These are phyloP conservation scores for Chironomus striatipennis DNA, from an alignment of 1,140 invertebrate species.

Conservation along the genomic window DNA sequence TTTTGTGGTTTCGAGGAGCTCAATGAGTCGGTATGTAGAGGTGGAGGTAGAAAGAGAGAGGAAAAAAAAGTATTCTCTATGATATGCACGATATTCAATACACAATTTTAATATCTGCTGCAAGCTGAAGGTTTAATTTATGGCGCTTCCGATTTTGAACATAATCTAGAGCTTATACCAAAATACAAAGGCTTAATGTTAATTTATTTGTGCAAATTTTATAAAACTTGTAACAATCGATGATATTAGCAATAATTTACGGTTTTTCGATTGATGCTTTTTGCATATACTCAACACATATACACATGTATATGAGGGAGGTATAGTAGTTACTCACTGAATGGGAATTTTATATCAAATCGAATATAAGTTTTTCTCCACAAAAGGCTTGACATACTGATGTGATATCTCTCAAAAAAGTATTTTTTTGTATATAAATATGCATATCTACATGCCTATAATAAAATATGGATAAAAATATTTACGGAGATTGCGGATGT, in stretches of 20 bases:
- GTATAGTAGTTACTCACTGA: background rate
- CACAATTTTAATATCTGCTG: constrained; percentile 5
- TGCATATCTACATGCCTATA: background rate
- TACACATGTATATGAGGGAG: too few species aligned
- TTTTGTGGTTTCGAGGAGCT: too few species aligned
- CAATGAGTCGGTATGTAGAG: too few species aligned
- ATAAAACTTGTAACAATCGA: constrained; percentile 14
- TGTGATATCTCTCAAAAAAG: background rate
- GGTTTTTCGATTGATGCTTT: background rate
- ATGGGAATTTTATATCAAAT: constrained; percentile 10
- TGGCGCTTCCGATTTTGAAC: constrained; percentile 1
- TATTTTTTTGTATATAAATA: background rate
- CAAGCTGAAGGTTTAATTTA: constrained; percentile 13
- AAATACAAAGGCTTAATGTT: constrained; percentile 8
- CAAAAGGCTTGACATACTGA: background rate
- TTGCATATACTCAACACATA: background rate
- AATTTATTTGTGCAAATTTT: constrained; percentile 4
- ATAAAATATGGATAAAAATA: too few species aligned
- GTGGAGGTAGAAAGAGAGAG: too few species aligned
- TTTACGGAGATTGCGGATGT: too few species aligned
- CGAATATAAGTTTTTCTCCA: background rate
- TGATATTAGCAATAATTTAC: constrained; percentile 14
- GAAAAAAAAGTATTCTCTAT: background rate
- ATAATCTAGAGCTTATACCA: constrained; percentile 10
- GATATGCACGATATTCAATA: background rate